Conservation (phyloP, 2,888 invertebrate genomes). For the Rotaria macrura region DNA sequence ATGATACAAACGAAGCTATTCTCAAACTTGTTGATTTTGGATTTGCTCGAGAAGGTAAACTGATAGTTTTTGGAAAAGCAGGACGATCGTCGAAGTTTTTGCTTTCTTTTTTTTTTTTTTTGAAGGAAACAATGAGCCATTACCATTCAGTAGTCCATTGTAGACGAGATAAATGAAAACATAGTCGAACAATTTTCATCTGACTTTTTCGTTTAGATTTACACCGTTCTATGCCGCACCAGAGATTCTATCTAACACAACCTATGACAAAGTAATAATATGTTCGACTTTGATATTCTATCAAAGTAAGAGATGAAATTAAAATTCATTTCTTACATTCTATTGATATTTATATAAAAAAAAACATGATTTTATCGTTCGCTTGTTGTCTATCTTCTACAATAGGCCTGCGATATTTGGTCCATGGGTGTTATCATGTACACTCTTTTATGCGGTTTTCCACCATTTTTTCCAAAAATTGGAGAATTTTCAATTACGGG, state of each 20-base stretch:
- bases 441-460: slow-evolving; percentile 64
- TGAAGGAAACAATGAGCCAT: neutral
- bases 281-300: too few species aligned
- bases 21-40: slow-evolving; percentile 93
- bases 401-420: slow-evolving; percentile 86
- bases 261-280: slow-evolving; percentile 71
- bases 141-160: neutral
- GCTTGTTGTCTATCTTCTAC: too few species aligned
- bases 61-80: neutral
- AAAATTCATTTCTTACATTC: too few species aligned
- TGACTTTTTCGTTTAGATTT: neutral
- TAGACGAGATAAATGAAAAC: neutral
- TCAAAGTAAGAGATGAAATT: too few species aligned
- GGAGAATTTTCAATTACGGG: slow-evolving; percentile 94
- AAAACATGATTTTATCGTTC: too few species aligned
- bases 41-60: neutral
- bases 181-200: too few species aligned
- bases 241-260: slow-evolving; percentile 86
- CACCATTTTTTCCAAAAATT: slow-evolving; percentile 95
- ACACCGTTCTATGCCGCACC: slow-evolving; percentile 53
- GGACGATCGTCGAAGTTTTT: neutral
- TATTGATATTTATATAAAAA: too few species aligned
- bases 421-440: slow-evolving; percentile 98
- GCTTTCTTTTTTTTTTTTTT: neutral
- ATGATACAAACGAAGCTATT: slow-evolving; percentile 58